Base-by-base conservation (phyloP, 2,113 vertebrate species). In the Pelodiscus sinensis region DNA sequence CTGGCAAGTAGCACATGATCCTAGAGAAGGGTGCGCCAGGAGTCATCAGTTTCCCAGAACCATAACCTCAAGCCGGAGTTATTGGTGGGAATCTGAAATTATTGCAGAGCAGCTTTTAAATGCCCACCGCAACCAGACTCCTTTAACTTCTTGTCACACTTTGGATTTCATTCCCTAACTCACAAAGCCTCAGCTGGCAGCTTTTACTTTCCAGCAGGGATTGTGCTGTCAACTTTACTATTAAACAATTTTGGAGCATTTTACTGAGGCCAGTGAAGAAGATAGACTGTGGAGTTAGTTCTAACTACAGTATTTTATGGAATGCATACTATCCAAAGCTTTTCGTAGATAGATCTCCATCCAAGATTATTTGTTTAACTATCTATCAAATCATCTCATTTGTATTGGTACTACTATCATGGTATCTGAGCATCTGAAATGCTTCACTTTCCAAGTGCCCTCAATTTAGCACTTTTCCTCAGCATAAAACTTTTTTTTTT, bases 151-250 rank as follows among this genome's bases (percentile, higher is more conserved):
- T 79, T 82, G 2, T 51, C 85, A 79, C 89, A 87, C 57, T 50
- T 27, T 50, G 73, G 38, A 22, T 81, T 50, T 52, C 68, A 68
- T 91, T 90, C 29, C 54, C 57, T 21, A 57, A 84, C 89, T 94
- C 87, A 55, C 79, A 84, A 87, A 55, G 75, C 84, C 79, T 8
- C 75, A 77, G 77, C 90, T 83, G 52, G 94, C 73, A 89, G 73
- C 83, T 78, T 68, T 94, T 96, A 83, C 84, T 93, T 84, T 96
- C 91, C 91, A 94, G 73, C 95, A 92, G 94, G 84, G 81, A 81
- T 86, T 79, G 65, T 75, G 80, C 57, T 56, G 73, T 85, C 79
- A n/a, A 82, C 38, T 24, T 44, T 77, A 73, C 9, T 44, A 27
- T 50, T 77, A 77, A 50, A 77, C 22, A 24, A 8, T 27, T 44